Evolutionary conservation across 2,888 invertebrate genomes (phyloP).

Genomic region (Mesoligia furuncula): DNA sequence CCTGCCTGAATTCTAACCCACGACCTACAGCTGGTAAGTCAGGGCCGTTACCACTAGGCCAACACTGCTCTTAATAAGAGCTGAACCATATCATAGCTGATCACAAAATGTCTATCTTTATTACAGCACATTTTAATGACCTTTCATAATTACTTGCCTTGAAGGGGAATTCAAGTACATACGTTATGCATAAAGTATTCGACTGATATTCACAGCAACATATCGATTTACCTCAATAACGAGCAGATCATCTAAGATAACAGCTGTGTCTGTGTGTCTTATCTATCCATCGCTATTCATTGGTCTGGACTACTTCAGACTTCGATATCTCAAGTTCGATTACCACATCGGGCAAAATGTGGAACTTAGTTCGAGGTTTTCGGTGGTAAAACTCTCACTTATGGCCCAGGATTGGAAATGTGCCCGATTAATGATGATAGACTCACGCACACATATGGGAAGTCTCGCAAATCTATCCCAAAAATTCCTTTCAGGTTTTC

Average conservation of each 20-base stretch:
- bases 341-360: constrained; percentile 1
- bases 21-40: neutral
- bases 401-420: constrained; percentile 22
- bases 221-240: constrained; percentile 1
- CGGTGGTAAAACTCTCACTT: constrained; percentile 11
- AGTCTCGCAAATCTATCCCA: constrained; percentile 21
- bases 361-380: constrained; percentile 15
- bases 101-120: constrained; percentile 2
- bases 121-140: neutral
- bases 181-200: constrained; percentile 8
- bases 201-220: constrained; percentile 11
- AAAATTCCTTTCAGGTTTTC: constrained; percentile 24
- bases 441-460: constrained; percentile 21
- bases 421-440: constrained; percentile 39
- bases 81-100: neutral
- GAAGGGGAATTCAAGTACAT: constrained; percentile 12
- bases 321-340: constrained; percentile 12
- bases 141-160: constrained; percentile 17
- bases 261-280: constrained; percentile 8
- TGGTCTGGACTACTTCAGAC: constrained; percentile 8
- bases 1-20: neutral
- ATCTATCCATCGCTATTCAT: constrained; percentile 10
- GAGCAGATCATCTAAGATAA: constrained; percentile 14
- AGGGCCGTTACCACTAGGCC: neutral
- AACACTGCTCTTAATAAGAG: neutral